Percentiles rank a stretch among this genome's conserved stretches.
phyloP scores from a whole-genome alignment of 2,797 vertebrate genomes.

The Echeneis naucrates region DNA sequence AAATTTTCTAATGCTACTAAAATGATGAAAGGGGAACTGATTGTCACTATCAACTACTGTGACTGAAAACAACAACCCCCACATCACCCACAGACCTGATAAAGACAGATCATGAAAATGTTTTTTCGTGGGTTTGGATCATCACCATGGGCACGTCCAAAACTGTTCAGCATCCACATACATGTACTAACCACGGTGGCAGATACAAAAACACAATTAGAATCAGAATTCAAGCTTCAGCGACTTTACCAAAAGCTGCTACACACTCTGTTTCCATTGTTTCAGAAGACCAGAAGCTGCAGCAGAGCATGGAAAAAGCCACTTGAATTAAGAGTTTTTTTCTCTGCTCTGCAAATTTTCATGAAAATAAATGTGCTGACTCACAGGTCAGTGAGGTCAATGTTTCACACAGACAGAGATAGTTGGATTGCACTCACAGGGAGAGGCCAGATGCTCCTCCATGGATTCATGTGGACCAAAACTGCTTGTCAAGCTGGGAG shows the following conservation, averaged over 20 bases:
- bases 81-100: constrained; percentile 8
- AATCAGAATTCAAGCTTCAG: constrained; percentile 11
- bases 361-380: constrained; percentile 25
- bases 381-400: constrained; percentile 32
- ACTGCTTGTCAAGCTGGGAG: constrained; percentile 37
- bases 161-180: background rate
- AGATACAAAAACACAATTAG: constrained; percentile 17
- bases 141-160: constrained; percentile 10
- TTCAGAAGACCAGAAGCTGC: constrained; percentile 6
- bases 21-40: background rate
- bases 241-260: background rate
- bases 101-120: background rate
- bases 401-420: constrained; percentile 12
- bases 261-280: background rate
- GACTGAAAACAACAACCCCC: background rate
- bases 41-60: background rate
- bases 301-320: constrained; percentile 15
- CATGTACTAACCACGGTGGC: constrained; percentile 1
- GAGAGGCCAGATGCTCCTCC: constrained; percentile 57
- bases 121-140: constrained; percentile 12
- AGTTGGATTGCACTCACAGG: constrained; percentile 13
- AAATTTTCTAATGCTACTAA: background rate
- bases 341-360: constrained; percentile 22
- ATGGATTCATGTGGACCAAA: constrained; percentile 13
- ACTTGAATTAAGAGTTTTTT: background rate